Evolutionary conservation across 2,797 vertebrate genomes (phyloP), one percentile per base, ranked within the genome.

Genomic region (Tragelaphus oryx): DNA sequence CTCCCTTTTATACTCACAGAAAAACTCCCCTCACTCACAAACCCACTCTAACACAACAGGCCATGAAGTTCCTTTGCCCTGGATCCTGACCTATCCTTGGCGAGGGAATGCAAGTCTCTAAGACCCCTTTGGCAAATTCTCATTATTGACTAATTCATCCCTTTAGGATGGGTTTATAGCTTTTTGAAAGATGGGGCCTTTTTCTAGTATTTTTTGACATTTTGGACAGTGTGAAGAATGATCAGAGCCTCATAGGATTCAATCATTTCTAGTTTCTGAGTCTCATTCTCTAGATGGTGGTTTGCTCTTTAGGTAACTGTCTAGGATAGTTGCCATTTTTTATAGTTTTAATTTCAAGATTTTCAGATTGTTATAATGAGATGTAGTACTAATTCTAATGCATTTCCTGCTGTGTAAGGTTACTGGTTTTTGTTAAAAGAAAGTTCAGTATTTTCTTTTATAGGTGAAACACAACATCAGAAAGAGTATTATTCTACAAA

Each of bases 291-390:
- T 54, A 44, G 33, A 68, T 54, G 16, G 16, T 92, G 11, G 7
- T 92, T 86, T 60, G 17, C 6, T 78, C 33, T 46, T 44, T 81
- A 76, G 81, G 85, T 75, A 94, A 86, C n/a, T 89, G 8, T 62
- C 12, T n/a, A 76, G 28, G 65, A 57, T 37, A 60, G 2, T 22
- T 52, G 33, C 13, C 30, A 5, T 75, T 4, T 84, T 76, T 92
- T 55, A 37, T n/a, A 95, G 57, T 46, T 57, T 94, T 87, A 13
- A 88, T 94, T 96, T 91, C 80, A 79, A 74, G 18, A 71, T 71
- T 41, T 44, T 44, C 50, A 24, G 26, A 55, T 91, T 79, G 30
- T 80, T 95, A 79, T 30, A 52, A 9, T 68, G 18, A 78, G 37
- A 50, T 91, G 4, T 7, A 87, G 37, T 89, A 30, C 81, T 54